phyloP scores from a whole-genome alignment of 2,113 vertebrate genomes.

The Labrus mixtus region DNA sequence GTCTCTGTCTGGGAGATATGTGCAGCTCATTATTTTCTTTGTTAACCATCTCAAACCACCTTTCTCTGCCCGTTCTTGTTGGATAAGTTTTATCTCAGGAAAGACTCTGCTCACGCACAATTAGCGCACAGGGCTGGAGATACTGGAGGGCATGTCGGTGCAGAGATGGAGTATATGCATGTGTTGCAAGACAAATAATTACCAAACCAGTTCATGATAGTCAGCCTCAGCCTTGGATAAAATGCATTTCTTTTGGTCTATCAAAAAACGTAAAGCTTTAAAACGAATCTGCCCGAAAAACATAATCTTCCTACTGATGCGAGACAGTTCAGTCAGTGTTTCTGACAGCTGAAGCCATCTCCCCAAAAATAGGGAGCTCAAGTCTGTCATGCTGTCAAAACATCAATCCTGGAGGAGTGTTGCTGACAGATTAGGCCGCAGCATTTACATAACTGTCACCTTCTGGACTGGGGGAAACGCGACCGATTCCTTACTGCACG shows the following conservation, averaged over 20 bases:
- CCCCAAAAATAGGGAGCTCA: slow-evolving; percentile 64
- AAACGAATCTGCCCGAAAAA: slow-evolving; percentile 42
- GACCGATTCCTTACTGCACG: slow-evolving; percentile 6
- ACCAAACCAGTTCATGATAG: no score
- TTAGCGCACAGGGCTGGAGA: no score
- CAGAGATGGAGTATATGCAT: no score
- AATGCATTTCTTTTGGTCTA: slow-evolving; percentile 3
- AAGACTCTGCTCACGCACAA: no score
- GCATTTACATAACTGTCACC: slow-evolving; percentile 72
- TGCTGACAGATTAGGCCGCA: slow-evolving; percentile 69
- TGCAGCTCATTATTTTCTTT: no score
- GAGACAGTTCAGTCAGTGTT: slow-evolving; percentile 38
- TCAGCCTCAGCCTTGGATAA: not conserved
- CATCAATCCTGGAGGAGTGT: slow-evolving; percentile 56
- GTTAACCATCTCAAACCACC: no score
- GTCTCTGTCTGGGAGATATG: no score
- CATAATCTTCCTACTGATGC: slow-evolving; percentile 38
- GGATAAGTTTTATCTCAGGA: no score
- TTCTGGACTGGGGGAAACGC: slow-evolving; percentile 28
- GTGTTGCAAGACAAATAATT: no score
- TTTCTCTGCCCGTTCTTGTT: no score
- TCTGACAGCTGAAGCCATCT: slow-evolving; percentile 63
- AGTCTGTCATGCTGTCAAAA: slow-evolving; percentile 71
- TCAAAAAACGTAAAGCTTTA: slow-evolving; percentile 17
- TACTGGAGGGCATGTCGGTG: no score